These are phyloP conservation scores for Lates japonicus DNA, from an alignment of 2,797 vertebrate genomes.

Conservation along the genomic window DNA sequence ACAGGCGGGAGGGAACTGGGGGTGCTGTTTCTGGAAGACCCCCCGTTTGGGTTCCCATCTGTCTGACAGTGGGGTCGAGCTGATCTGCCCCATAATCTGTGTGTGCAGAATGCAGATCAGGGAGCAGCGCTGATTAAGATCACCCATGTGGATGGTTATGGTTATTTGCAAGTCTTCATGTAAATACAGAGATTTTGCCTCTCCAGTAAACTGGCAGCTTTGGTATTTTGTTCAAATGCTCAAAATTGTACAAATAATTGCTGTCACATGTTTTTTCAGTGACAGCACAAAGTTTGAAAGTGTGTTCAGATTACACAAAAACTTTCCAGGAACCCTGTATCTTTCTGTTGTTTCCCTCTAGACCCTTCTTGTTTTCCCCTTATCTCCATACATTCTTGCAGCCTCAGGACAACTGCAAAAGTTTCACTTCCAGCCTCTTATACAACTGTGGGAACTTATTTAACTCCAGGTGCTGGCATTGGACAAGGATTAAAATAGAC, in stretches of 20 bases:
- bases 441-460: slow-evolving; percentile 4
- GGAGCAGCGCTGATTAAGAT: slow-evolving; percentile 33
- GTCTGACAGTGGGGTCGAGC: slow-evolving; percentile 42
- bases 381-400: neutral
- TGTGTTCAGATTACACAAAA: neutral
- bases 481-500: slow-evolving; percentile 9
- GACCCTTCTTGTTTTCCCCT: slow-evolving; percentile 23
- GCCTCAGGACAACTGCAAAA: slow-evolving; percentile 21
- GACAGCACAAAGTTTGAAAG: neutral
- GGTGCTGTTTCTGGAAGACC: slow-evolving; percentile 41
- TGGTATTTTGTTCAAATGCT: neutral
- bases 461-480: neutral
- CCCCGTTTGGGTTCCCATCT: slow-evolving; percentile 62
- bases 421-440: slow-evolving; percentile 5
- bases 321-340: neutral
- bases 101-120: slow-evolving; percentile 41
- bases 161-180: slow-evolving; percentile 10
- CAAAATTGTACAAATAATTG: neutral
- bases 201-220: neutral
- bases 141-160: slow-evolving; percentile 20
- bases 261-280: neutral
- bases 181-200: neutral
- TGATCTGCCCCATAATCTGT: slow-evolving; percentile 28
- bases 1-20: slow-evolving; percentile 12
- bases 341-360: slow-evolving; percentile 1